A percentile compares a stretch with the other conserved stretches of the same genome.
phyloP scores from a whole-genome alignment of 2,888 invertebrate genomes.

The Blastobasis lacticolella region DNA sequence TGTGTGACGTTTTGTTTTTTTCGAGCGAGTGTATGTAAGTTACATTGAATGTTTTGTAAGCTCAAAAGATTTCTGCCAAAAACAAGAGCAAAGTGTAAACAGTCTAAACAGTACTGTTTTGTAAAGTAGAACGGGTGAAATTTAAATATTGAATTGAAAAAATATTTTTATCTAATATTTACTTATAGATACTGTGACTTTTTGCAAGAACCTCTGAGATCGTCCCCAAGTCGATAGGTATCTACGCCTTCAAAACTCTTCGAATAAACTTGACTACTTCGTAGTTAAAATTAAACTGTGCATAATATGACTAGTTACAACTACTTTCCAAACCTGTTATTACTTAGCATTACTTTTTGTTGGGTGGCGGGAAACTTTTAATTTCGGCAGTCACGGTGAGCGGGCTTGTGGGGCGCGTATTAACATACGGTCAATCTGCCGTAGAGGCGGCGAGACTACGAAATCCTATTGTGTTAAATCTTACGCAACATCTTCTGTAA shows the following conservation, averaged over 20 bases:
- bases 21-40: no score
- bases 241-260: not conserved
- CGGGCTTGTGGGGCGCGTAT: slow-evolving; percentile 44
- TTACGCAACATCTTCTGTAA: slow-evolving; percentile 26
- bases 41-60: no score
- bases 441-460: slow-evolving; percentile 26
- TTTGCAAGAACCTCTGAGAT: no score
- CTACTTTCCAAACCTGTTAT: slow-evolving; percentile 8
- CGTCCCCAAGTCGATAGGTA: no score
- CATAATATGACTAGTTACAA: slow-evolving; percentile 2
- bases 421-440: slow-evolving; percentile 35
- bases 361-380: slow-evolving; percentile 9
- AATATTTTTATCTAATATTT: no score
- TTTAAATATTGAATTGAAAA: no score
- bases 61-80: no score
- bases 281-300: not conserved
- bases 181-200: no score
- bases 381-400: slow-evolving; percentile 29
- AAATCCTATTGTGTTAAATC: slow-evolving; percentile 34
- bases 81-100: no score
- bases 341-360: slow-evolving; percentile 1
- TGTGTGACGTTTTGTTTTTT: no score
- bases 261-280: not conserved
- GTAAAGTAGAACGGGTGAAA: no score
- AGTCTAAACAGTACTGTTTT: no score